Base-by-base conservation (phyloP, 2,888 invertebrate species). In the Bedellia somnulentella region DNA sequence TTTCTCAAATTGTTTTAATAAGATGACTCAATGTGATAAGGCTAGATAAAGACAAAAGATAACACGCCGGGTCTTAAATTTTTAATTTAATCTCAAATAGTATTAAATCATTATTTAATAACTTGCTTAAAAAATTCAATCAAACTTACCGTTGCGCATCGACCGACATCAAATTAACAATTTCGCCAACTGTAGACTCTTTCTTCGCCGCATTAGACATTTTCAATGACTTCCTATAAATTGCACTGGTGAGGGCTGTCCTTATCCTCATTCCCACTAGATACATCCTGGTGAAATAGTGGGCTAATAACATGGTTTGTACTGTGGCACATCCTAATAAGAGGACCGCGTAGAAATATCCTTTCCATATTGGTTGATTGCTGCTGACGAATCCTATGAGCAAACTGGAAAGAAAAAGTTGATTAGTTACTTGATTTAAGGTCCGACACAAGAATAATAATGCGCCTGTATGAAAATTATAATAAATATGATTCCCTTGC, bases 211-310 rank as follows among this genome's bases (percentile, higher is more conserved):
- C 66, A 52, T 89, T 90, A 1, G 91, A 90, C 70, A 92, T 84
- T 29, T 83, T 77, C 32, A 92, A 57, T 0, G 91, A 87, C 70
- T 95, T 95, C 33, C 87, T 81, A 56, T 94, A 95, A 44, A 95
- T 89, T 31, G 93, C 86, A 41, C 91, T 87, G n/a, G 93, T 89
- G 15, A 94, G 62, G 0, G 92, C 88, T 0, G 94, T 91, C 35
- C 93, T 80, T 46, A 97, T 87, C 33, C 92, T 83, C 80, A 97
- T 85, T 3, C 96, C 96, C 11, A 93, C 86, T 27, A 91, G 77
- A 66, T 91, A 89, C 91, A 92, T 92, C 33, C 87, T 80, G 50
- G 93, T 89, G 62, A 94, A 95, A 62, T 95, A 95, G 51, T 94
- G 93, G 2, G 93, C 87, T 22, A 93, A 70, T 27, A 95, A 73